Percentiles rank a stretch among this genome's conserved stretches.
Conservation (phyloP, 2,113 vertebrate genomes). For the Upupa epops region DNA sequence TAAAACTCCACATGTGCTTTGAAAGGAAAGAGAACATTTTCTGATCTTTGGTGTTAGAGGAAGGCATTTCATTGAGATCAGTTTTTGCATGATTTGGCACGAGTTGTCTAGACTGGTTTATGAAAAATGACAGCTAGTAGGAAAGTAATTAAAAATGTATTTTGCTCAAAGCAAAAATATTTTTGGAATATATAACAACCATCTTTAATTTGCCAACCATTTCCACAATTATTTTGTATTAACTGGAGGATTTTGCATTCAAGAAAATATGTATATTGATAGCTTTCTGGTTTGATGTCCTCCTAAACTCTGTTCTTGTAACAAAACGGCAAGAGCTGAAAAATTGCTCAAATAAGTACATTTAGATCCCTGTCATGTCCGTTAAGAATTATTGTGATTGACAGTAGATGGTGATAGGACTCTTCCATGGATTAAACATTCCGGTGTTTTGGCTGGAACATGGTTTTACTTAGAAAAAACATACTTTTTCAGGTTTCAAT, state of each 20-base stretch:
- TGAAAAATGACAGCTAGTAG: conserved; percentile 84
- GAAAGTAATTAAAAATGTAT: conserved; percentile 87
- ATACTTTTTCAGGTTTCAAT: background rate
- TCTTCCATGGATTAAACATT: background rate
- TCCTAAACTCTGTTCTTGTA: background rate
- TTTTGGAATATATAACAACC: conserved; percentile 82
- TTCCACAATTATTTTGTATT: conserved; percentile 68
- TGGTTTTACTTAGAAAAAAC: background rate
- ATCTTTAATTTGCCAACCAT: conserved; percentile 77
- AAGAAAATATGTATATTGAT: conserved; percentile 12
- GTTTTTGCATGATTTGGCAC: conserved; percentile 79
- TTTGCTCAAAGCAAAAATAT: conserved; percentile 86
- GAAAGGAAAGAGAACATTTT: background rate
- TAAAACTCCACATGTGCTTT: background rate
- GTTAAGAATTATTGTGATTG: conserved; percentile 41
- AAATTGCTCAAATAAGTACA: conserved; percentile 3
- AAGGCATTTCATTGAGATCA: conserved; percentile 72
- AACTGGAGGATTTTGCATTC: conserved; percentile 47
- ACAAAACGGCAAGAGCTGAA: background rate
- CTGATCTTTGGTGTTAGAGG: conserved; percentile 66
- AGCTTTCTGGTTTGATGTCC: conserved; percentile 1
- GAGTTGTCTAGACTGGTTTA: conserved; percentile 78
- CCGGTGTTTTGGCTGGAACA: background rate
- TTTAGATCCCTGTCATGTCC: conserved; percentile 15
- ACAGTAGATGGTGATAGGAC: conserved; percentile 34